phyloP scores from a whole-genome alignment of 2,797 vertebrate species.

The Thunnus albacares region DNA sequence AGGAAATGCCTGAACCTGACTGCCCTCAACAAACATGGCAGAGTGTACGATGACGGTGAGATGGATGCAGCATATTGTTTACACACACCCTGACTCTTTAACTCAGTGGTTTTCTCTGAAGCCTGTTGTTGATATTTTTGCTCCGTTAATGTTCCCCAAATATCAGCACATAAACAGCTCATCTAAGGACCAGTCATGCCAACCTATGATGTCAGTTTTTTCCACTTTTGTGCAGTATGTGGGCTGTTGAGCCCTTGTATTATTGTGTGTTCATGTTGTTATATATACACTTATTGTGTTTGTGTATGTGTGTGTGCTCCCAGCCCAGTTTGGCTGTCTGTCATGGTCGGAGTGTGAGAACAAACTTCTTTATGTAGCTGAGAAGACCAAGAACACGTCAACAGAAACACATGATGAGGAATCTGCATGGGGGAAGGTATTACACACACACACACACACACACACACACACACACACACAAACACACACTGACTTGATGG shows the following conservation, averaged over 20 bases:
- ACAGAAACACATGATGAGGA: conserved; percentile 10
- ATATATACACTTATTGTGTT: not conserved
- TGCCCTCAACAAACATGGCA: conserved; percentile 78
- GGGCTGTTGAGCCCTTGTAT: not conserved
- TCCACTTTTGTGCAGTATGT: not conserved
- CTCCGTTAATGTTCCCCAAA: too few species aligned
- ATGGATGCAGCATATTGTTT: rapidly evolving
- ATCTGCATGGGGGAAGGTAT: conserved; percentile 52
- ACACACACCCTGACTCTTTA: too few species aligned
- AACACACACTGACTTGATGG: not conserved
- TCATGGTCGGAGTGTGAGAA: conserved; percentile 81
- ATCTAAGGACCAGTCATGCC: not conserved
- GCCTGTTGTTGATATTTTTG: too few species aligned
- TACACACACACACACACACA: not conserved
- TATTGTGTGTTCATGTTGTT: not conserved
- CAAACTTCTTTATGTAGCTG: conserved; percentile 82
- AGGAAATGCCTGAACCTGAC: conserved; percentile 82
- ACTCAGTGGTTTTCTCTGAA: too few species aligned
- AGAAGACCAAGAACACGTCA: conserved; percentile 62
- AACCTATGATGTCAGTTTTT: not conserved
- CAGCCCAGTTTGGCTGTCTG: conserved; percentile 82
- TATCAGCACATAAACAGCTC: not conserved
- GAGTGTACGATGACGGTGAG: conserved; percentile 84
- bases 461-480: not conserved
- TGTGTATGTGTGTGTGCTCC: conserved; percentile 14